A percentile compares a stretch with the other conserved stretches of the same genome.
These are phyloP conservation scores for Aldrovandia affinis DNA, from an alignment of 2,797 vertebrate genomes.

Conservation along the genomic window DNA sequence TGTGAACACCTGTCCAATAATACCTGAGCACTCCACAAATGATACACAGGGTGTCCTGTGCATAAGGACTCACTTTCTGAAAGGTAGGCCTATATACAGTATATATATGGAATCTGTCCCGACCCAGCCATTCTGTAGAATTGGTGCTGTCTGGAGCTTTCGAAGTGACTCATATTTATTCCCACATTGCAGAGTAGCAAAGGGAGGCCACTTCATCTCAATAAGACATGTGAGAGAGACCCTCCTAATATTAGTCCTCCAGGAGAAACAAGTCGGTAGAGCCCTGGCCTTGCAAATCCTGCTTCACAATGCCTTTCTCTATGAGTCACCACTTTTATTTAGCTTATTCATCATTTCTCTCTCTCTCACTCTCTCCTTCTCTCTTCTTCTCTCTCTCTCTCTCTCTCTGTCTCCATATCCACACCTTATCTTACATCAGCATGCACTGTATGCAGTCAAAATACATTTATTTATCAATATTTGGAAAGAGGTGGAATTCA, in stretches of 20 bases:
- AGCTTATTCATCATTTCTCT: slow-evolving; percentile 14
- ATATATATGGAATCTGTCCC: neutral
- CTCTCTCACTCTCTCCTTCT: neutral
- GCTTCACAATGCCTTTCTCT: slow-evolving; percentile 10
- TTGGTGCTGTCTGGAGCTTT: neutral
- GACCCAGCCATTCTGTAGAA: neutral
- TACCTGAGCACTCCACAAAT: neutral
- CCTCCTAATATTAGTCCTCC: slow-evolving; percentile 23
- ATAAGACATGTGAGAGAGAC: slow-evolving; percentile 12
- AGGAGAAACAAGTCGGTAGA: neutral
- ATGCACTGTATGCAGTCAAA: neutral
- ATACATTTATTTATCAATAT: neutral
- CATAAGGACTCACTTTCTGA: neutral
- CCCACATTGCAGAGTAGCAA: slow-evolving; percentile 10
- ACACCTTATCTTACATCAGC: neutral
- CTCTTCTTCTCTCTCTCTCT: neutral
- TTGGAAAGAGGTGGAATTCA: no score
- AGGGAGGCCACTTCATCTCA: slow-evolving; percentile 26
- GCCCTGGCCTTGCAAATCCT: slow-evolving; percentile 24
- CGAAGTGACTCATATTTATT: slow-evolving; percentile 6
- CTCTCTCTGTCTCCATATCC: neutral
- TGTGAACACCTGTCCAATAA: neutral
- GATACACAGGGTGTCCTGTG: no score
- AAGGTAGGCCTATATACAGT: neutral
- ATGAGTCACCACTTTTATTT: slow-evolving; percentile 2